These are phyloP conservation scores for Carcharodon carcharias DNA, from an alignment of 2,797 vertebrate species.

Conservation along the genomic window DNA sequence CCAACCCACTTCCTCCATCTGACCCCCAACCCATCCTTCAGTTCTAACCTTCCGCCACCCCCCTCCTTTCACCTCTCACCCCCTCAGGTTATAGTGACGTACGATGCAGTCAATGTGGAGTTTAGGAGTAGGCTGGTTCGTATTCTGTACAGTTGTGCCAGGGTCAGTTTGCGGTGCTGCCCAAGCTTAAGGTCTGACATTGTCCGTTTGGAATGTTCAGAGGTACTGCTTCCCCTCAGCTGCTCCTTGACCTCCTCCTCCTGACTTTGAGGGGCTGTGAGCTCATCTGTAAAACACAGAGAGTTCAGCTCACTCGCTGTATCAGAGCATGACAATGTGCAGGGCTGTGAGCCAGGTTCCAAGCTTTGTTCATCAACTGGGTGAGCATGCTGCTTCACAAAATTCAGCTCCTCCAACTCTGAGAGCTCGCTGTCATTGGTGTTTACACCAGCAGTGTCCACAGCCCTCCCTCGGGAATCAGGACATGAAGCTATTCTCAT, in stretches of 20 bases:
- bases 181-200: constrained; percentile 55
- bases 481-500: constrained; percentile 21
- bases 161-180: constrained; percentile 65
- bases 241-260: constrained; percentile 36
- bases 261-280: neutral
- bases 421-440: constrained; percentile 51
- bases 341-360: constrained; percentile 34
- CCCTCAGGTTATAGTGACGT: constrained; percentile 51
- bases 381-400: constrained; percentile 29
- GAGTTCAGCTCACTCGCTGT: neutral
- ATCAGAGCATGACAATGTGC: neutral
- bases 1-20: neutral
- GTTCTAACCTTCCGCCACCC: too few species aligned
- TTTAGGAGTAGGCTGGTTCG: constrained; percentile 87
- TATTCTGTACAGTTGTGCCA: constrained; percentile 81
- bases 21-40: too few species aligned
- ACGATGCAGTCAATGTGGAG: constrained; percentile 95
- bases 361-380: constrained; percentile 39
- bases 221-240: constrained; percentile 1
- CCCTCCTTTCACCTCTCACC: neutral
- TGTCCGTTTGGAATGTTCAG: constrained; percentile 48
- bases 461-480: neutral
- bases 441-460: constrained; percentile 41
- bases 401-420: constrained; percentile 44
- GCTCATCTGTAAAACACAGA: neutral